These are phyloP conservation scores for Cyprinodon brontotheroides DNA, from an alignment of 2,113 vertebrate species.

Conservation along the genomic window DNA sequence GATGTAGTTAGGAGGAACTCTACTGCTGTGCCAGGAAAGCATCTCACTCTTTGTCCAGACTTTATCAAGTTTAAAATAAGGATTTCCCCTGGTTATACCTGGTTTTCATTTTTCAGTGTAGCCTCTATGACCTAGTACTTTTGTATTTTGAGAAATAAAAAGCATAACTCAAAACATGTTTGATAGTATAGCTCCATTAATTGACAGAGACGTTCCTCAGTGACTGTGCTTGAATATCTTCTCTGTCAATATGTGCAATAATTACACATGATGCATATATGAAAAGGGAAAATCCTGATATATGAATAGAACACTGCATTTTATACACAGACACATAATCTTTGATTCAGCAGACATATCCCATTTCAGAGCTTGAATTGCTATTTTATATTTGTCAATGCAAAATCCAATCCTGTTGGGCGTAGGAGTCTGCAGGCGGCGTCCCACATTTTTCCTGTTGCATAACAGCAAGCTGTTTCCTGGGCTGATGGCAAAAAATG, in stretches of 20 bases:
- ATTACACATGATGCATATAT: not conserved
- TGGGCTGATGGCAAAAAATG: conserved; percentile 35
- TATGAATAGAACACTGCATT: not conserved
- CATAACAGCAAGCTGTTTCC: conserved; percentile 57
- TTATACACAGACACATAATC: conserved; percentile 13
- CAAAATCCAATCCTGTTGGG: conserved; percentile 40
- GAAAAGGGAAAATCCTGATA: not conserved
- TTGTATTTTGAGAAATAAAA: not conserved
- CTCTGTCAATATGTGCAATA: not conserved
- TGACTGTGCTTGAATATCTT: not conserved
- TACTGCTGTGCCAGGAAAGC: too few species aligned
- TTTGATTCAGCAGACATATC: conserved; percentile 18
- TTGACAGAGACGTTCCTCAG: not conserved
- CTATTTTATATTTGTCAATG: conserved; percentile 39
- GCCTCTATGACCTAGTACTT: not conserved
- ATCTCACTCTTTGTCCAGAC: too few species aligned
- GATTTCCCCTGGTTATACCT: too few species aligned
- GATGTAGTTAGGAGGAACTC: too few species aligned
- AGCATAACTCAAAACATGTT: not conserved
- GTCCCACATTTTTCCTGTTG: conserved; percentile 56
- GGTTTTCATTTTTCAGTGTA: not conserved
- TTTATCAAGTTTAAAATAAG: too few species aligned
- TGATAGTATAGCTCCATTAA: not conserved
- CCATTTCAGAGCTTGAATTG: conserved; percentile 7
- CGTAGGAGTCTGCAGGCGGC: conserved; percentile 58